A percentile compares a stretch with the other conserved stretches of the same genome.
Evolutionary conservation across 2,113 vertebrate species (phyloP).

Genomic region (Lates calcarifer): DNA sequence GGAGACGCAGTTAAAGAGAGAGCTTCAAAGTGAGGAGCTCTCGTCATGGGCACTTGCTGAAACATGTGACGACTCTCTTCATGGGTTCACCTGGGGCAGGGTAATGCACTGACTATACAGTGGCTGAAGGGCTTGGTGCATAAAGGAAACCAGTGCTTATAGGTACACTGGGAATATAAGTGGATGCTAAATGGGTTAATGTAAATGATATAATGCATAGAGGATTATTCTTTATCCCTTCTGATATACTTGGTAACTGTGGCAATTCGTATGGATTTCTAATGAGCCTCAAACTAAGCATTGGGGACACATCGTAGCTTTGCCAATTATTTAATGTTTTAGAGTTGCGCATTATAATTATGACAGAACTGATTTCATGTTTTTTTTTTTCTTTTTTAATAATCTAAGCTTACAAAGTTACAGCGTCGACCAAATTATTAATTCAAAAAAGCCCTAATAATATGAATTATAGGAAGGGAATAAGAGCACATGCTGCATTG

Average conservation of each 20-base stretch:
- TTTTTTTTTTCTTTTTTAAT: background rate
- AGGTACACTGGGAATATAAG: slow-evolving; percentile 12
- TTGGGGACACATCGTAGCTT: background rate
- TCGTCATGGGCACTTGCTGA: slow-evolving; percentile 59
- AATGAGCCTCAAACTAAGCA: slow-evolving; percentile 28
- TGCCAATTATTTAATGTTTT: slow-evolving; percentile 19
- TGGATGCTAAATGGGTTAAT: slow-evolving; percentile 48
- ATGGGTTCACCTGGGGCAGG: slow-evolving; percentile 47
- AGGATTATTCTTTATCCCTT: slow-evolving; percentile 42
- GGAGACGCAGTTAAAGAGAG: slow-evolving; percentile 67
- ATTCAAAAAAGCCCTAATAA: slow-evolving; percentile 19
- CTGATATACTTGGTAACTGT: slow-evolving; percentile 26
- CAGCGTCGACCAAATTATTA: slow-evolving; percentile 9
- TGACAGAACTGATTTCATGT: slow-evolving; percentile 2
- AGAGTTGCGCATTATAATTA: background rate
- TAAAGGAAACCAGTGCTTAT: slow-evolving; percentile 35
- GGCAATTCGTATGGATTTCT: slow-evolving; percentile 14
- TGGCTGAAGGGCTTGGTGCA: slow-evolving; percentile 41
- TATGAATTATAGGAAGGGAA: slow-evolving; percentile 34
- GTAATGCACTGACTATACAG: slow-evolving; percentile 35
- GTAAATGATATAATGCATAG: slow-evolving; percentile 45
- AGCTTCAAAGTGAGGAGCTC: slow-evolving; percentile 65
- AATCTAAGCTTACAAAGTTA: background rate
- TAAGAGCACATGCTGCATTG: slow-evolving; percentile 15
- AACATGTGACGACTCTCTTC: slow-evolving; percentile 69